Percentiles rank a stretch among this genome's conserved stretches.
Conservation (phyloP, 1,140 invertebrate species). For the Calliphora vicina region DNA sequence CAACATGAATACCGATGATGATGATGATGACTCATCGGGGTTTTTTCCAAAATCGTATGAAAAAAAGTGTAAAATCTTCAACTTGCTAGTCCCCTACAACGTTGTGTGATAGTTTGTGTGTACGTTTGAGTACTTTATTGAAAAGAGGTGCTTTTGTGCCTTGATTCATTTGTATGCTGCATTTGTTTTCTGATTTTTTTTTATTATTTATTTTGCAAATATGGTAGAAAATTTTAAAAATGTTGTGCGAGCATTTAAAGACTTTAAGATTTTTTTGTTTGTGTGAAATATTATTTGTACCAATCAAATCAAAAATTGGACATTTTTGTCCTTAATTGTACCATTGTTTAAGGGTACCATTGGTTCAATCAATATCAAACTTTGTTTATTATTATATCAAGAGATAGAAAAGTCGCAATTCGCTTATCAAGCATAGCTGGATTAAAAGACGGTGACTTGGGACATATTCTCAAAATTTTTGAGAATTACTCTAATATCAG, state of each 20-base stretch:
- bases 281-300: too few relatives aligned
- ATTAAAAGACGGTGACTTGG: too few relatives aligned
- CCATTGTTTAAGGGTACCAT: too few relatives aligned
- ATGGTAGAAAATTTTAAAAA: background rate
- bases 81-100: constrained; percentile 22
- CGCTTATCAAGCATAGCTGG: too few relatives aligned
- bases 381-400: too few relatives aligned
- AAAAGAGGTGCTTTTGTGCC: background rate
- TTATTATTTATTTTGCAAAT: background rate
- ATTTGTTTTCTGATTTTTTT: background rate
- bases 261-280: background rate
- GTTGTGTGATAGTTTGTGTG: background rate
- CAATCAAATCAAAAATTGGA: too few relatives aligned
- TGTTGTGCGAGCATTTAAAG: background rate
- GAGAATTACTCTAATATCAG: too few relatives aligned
- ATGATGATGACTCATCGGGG: constrained; percentile 60
- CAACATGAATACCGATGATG: constrained; percentile 9
- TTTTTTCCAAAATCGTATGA: constrained; percentile 48
- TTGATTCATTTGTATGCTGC: background rate
- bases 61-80: background rate
- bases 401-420: too few relatives aligned
- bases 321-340: too few relatives aligned
- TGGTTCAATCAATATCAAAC: too few relatives aligned
- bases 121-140: background rate
- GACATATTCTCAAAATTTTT: too few relatives aligned